Evolutionary conservation across 1,140 invertebrate species (phyloP), one percentile per base, ranked within the genome.

Genomic region (Drosophila burlai): DNA sequence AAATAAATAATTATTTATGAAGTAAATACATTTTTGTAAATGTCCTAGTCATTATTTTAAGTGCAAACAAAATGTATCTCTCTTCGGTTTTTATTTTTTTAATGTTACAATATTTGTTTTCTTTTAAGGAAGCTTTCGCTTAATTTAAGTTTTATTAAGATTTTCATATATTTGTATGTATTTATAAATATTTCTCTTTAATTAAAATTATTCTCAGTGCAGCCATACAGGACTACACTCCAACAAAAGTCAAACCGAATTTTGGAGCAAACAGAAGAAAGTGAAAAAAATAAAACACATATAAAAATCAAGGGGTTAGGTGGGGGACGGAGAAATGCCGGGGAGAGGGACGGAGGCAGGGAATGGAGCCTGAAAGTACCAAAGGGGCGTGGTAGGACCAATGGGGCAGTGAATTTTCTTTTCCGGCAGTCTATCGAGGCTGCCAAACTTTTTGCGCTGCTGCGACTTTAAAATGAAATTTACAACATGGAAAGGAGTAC

Each of bases 381-480:
- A 38, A 55, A 21, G 52, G 15, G 54, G 54, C 54, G 54, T 55
- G 54, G 34, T 36, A 40, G 54, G 34, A 55, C 54, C 54, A 40
- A 65, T 31, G 50, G 75, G 79, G 40, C 42, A 40, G 40, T 47
- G 64, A 49, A 49, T 76, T 75, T 74, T 74, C 36, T 63, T 64
- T 50, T 57, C 21, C 21, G 50, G 34, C 61, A 80, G 81, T 83
- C 81, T 75, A 83, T 83, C 76, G 81, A 79, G 75, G 64, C 76
- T 78, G 81, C 71, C 81, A 76, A 76, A 76, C 62, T 83, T 83
- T 76, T 62, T 47, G 55, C 57, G 71, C 52, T 57, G 55, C 81
- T 57, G 49, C 81, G 81, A 74, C 80, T 86, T 84, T 86, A 83
- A 86, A 86, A 87, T 78, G 47, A 86, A 86, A 83, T 86, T 87